A percentile compares a stretch with the other conserved stretches of the same genome.
These are phyloP conservation scores for Neotragus pygmaeus DNA, from an alignment of 2,113 vertebrate species.

Conservation along the genomic window DNA sequence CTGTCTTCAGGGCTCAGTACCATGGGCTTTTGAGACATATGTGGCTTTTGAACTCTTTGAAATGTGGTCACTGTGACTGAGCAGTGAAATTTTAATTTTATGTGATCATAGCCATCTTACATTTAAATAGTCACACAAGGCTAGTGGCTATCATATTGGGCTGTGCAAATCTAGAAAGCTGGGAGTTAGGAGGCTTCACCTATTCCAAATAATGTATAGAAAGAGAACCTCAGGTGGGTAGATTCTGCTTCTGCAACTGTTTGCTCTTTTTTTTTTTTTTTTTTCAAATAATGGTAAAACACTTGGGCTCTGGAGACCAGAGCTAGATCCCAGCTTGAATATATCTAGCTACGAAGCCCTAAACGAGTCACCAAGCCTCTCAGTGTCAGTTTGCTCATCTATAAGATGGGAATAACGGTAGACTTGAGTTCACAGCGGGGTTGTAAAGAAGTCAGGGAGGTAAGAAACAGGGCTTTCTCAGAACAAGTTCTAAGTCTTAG, in stretches of 20 bases:
- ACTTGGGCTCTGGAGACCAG: background rate
- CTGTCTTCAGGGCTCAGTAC: fast-evolving
- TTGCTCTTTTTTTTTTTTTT: background rate
- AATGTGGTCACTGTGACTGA: background rate
- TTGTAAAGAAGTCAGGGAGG: background rate
- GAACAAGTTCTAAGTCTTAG: background rate
- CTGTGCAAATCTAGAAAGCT: background rate
- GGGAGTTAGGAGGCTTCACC: background rate
- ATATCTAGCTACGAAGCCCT: background rate
- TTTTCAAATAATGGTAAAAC: background rate
- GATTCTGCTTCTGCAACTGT: background rate
- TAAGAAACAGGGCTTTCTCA: background rate
- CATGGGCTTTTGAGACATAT: fast-evolving
- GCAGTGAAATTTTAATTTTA: background rate
- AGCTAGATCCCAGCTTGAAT: no score
- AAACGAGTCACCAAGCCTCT: background rate
- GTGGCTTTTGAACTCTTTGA: background rate
- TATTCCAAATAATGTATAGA: background rate
- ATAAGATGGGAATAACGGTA: background rate
- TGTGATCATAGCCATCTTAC: background rate
- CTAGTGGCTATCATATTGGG: no score
- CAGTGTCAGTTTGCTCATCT: background rate
- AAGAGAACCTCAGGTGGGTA: background rate
- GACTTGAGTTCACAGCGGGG: background rate
- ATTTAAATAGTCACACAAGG: background rate